These are phyloP conservation scores for Mesochorus sp. DNA, from an alignment of 2,888 invertebrate species.

Conservation along the genomic window DNA sequence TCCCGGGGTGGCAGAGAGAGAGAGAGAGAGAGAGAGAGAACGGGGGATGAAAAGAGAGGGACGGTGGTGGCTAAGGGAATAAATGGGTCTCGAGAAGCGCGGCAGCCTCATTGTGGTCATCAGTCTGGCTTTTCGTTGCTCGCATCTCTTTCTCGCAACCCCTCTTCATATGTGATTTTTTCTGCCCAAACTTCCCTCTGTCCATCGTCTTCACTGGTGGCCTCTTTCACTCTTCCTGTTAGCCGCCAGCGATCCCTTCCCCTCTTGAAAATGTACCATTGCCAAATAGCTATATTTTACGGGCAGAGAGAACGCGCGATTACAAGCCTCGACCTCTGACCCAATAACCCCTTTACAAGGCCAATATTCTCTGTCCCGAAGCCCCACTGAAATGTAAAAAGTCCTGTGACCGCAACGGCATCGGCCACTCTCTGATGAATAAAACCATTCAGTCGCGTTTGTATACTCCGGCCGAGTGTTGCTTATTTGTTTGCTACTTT, in stretches of 20 bases:
- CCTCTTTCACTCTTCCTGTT: slow-evolving; percentile 22
- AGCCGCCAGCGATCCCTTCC: no score
- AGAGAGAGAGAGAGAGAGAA: no score
- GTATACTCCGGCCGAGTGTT: not conserved
- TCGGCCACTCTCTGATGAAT: slow-evolving; percentile 22
- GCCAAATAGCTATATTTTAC: slow-evolving; percentile 55
- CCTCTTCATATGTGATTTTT: not conserved
- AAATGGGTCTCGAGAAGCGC: slow-evolving; percentile 55
- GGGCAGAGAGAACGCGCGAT: slow-evolving; percentile 55
- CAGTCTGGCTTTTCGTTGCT: slow-evolving; percentile 53
- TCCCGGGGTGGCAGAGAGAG: not conserved
- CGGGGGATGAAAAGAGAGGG: no score
- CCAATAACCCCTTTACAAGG: slow-evolving; percentile 55
- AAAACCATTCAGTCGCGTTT: slow-evolving; percentile 23
- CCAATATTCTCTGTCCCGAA: slow-evolving; percentile 47
- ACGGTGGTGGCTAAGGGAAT: slow-evolving; percentile 4
- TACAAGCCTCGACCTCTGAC: slow-evolving; percentile 53
- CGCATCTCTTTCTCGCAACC: not conserved
- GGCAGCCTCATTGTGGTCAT: slow-evolving; percentile 58
- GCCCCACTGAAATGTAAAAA: slow-evolving; percentile 27
- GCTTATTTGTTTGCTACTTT: not conserved
- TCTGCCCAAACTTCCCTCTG: not conserved
- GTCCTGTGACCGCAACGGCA: slow-evolving; percentile 32
- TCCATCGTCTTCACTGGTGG: slow-evolving; percentile 14
- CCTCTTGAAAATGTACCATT: slow-evolving; percentile 49